Percentiles rank a stretch among this genome's conserved stretches.
Conservation (phyloP, 2,797 vertebrate genomes). For the Poeciliopsis infans region DNA sequence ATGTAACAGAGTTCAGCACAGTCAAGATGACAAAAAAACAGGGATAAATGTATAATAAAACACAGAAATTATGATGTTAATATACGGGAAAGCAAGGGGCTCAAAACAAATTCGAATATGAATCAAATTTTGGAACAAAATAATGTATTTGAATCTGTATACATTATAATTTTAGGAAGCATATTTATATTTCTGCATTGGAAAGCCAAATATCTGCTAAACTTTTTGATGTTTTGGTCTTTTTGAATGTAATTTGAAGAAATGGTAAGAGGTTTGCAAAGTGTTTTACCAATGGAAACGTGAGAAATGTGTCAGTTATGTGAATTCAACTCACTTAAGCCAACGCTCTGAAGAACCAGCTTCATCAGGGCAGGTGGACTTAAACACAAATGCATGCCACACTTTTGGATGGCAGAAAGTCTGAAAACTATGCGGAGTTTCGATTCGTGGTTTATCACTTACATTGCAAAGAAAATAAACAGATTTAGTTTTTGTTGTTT, state of each 20-base stretch:
- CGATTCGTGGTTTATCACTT: background rate
- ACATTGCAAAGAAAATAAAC: background rate
- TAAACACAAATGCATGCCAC: background rate
- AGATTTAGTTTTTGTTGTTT: background rate
- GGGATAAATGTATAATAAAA: background rate
- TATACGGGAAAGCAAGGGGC: background rate
- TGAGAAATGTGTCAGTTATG: too few relatives aligned
- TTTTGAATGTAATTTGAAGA: slow-evolving; percentile 18
- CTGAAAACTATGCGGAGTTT: background rate
- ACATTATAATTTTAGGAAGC: background rate
- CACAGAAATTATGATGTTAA: background rate
- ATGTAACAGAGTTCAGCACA: slow-evolving; percentile 3
- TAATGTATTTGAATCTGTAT: background rate
- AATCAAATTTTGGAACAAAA: background rate
- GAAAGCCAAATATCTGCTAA: slow-evolving; percentile 13
- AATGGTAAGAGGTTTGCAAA: background rate
- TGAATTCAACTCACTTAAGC: too few relatives aligned
- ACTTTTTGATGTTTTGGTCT: slow-evolving; percentile 17
- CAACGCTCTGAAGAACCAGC: background rate
- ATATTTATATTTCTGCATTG: slow-evolving; percentile 3
- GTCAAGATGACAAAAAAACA: background rate
- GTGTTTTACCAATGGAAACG: background rate
- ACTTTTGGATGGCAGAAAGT: background rate
- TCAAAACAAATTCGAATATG: background rate
- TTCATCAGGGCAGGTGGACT: too few relatives aligned